These are phyloP conservation scores for Drosophila murphyi DNA, from an alignment of 1,140 invertebrate genomes.

Conservation along the genomic window DNA sequence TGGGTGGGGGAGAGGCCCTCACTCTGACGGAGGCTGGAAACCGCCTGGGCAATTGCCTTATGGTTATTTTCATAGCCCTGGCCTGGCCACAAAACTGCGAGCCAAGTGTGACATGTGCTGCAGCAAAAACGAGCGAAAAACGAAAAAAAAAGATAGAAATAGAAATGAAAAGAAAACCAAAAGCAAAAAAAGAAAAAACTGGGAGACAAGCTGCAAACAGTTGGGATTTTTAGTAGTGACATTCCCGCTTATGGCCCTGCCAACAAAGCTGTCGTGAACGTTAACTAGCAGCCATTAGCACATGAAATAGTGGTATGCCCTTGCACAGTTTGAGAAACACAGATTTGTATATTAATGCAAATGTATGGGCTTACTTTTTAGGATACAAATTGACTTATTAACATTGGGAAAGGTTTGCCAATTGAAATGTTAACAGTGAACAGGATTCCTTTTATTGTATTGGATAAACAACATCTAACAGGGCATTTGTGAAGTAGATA, in stretches of 20 bases:
- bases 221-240: conserved; percentile 63
- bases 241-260: conserved; percentile 38
- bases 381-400: no score
- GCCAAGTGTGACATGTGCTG: conserved; percentile 74
- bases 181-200: conserved; percentile 25
- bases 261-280: conserved; percentile 39
- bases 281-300: conserved; percentile 34
- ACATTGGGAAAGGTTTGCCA: no score
- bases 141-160: conserved; percentile 6
- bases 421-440: no score
- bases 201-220: conserved; percentile 58
- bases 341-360: background rate
- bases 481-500: no score
- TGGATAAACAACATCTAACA: no score
- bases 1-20: background rate
- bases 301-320: conserved; percentile 24
- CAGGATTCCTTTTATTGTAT: no score
- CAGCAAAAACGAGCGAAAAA: conserved; percentile 45
- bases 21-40: conserved; percentile 42
- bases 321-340: conserved; percentile 11
- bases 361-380: background rate
- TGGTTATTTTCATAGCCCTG: conserved; percentile 82
- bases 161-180: conserved; percentile 11
- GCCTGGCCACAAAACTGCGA: conserved; percentile 79
- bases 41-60: conserved; percentile 80